These are phyloP conservation scores for Ciconia boyciana DNA, from an alignment of 2,113 vertebrate genomes.

Conservation along the genomic window DNA sequence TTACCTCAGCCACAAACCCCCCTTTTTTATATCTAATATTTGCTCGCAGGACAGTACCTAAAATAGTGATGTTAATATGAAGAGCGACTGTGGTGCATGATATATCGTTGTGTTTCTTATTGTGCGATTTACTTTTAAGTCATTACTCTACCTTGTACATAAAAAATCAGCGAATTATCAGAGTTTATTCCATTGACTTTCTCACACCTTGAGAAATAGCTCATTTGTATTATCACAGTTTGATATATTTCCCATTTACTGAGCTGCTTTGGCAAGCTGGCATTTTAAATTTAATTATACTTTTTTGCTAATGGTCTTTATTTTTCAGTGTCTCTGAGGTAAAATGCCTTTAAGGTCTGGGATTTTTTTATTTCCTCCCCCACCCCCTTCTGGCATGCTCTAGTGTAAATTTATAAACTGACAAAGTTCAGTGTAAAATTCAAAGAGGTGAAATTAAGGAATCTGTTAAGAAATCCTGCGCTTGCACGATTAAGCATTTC, in stretches of 20 bases:
- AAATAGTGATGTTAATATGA: background rate
- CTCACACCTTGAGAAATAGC: conserved; percentile 80
- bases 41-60: background rate
- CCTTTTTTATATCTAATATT: background rate
- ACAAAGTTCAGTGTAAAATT: conserved; percentile 78
- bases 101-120: background rate
- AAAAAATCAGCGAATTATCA: conserved; percentile 72
- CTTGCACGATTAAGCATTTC: conserved; percentile 47
- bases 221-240: conserved; percentile 79
- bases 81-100: background rate
- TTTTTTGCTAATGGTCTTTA: conserved; percentile 86
- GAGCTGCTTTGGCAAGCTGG: conserved; percentile 75
- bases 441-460: conserved; percentile 56
- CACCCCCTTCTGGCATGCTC: background rate
- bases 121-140: conserved; percentile 61
- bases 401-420: conserved; percentile 83
- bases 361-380: background rate
- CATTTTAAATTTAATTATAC: conserved; percentile 87
- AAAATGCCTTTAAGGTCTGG: conserved; percentile 67
- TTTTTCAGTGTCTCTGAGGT: conserved; percentile 81
- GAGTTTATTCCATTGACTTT: conserved; percentile 76
- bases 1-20: background rate
- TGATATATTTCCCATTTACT: conserved; percentile 82
- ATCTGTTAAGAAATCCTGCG: conserved; percentile 48
- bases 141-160: conserved; percentile 16